These are phyloP conservation scores for Pluvialis apricaria DNA, from an alignment of 2,113 vertebrate species.

Conservation along the genomic window DNA sequence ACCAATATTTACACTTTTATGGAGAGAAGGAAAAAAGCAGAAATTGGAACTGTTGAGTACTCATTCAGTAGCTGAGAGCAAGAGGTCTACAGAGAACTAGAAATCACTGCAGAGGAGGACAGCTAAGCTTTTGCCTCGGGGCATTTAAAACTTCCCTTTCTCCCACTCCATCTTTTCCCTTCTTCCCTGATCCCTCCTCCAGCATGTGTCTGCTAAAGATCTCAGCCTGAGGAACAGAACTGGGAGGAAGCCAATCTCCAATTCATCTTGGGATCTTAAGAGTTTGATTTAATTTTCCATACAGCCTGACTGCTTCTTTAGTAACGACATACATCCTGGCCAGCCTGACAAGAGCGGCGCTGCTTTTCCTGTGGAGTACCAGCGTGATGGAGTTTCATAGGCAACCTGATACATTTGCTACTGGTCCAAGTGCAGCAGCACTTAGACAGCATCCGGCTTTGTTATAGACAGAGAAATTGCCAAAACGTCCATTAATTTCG, in stretches of 20 bases:
- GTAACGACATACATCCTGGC: not conserved
- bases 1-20: not conserved
- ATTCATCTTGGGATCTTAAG: not conserved
- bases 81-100: not conserved
- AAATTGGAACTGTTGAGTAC: not conserved
- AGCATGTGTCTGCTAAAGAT: not conserved
- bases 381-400: not conserved
- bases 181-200: not conserved
- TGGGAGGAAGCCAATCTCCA: conserved; percentile 19
- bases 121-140: not conserved
- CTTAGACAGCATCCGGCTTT: not conserved
- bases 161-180: not conserved
- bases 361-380: not conserved
- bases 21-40: not conserved
- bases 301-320: not conserved
- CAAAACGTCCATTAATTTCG: conserved; percentile 21
- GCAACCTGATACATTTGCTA: not conserved
- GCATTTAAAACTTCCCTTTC: not conserved
- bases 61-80: not conserved
- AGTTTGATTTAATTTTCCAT: conserved; percentile 17
- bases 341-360: not conserved
- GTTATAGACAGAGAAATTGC: not conserved
- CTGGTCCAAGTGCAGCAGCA: not conserved
- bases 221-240: not conserved
- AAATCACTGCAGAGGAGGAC: not conserved